phyloP scores from a whole-genome alignment of 2,888 invertebrate species.

The Molorchus minor region DNA sequence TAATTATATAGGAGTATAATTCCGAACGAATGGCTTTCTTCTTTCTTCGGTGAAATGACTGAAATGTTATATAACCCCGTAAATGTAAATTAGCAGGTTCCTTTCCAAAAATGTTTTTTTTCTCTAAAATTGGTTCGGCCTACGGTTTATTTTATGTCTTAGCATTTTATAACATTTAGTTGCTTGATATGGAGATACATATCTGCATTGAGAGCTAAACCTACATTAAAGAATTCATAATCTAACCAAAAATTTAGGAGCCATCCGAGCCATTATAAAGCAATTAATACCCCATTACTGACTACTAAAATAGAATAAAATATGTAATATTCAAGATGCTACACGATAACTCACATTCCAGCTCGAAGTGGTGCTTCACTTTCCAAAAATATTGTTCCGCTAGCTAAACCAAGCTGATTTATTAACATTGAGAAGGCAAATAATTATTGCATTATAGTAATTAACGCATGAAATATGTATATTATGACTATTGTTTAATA shows the following conservation, averaged over 20 bases:
- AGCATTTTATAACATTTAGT: conserved; percentile 20
- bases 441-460: conserved; percentile 36
- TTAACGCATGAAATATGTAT: conserved; percentile 36
- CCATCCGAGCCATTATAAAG: conserved; percentile 3
- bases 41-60: not conserved
- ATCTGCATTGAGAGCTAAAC: too few species aligned
- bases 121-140: too few species aligned
- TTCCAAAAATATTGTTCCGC: conserved; percentile 47
- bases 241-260: too few species aligned
- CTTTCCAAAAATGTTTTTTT: too few species aligned
- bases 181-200: too few species aligned
- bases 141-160: not conserved
- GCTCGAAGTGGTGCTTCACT: conserved; percentile 33
- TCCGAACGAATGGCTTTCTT: conserved; percentile 11
- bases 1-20: conserved; percentile 18
- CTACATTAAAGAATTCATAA: too few species aligned
- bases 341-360: conserved; percentile 33
- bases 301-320: conserved; percentile 16
- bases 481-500: conserved; percentile 31
- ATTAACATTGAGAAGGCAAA: conserved; percentile 38
- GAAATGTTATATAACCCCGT: too few species aligned
- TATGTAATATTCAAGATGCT: conserved; percentile 22
- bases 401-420: conserved; percentile 32
- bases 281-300: conserved; percentile 12
- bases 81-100: too few species aligned